Evolutionary conservation across 2,797 vertebrate species (phyloP).

Genomic region (Gymnocypris eckloni): DNA sequence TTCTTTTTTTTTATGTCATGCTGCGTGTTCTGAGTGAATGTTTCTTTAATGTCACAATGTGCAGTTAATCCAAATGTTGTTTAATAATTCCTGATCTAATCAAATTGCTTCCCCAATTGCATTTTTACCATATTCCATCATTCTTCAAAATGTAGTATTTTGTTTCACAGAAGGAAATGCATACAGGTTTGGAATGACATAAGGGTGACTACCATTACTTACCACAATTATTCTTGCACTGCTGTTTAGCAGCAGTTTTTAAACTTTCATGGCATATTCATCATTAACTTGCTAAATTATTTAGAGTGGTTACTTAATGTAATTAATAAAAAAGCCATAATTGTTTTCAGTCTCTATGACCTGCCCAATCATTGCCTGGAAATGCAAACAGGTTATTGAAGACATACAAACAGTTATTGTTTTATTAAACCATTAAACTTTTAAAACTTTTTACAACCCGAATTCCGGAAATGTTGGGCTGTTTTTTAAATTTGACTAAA

Average conservation of each 20-base stretch:
- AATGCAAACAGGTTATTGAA: background rate
- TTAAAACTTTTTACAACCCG: too few species aligned
- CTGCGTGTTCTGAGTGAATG: background rate
- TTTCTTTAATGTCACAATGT: background rate
- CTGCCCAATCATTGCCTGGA: background rate
- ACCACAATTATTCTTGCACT: background rate
- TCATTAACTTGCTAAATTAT: background rate
- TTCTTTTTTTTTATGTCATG: background rate
- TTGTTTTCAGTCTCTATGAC: background rate
- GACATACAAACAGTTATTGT: background rate
- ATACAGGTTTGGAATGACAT: background rate
- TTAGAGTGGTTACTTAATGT: background rate
- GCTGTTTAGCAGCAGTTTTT: background rate
- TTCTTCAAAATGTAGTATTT: background rate
- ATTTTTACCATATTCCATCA: background rate
- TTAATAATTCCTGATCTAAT: background rate
- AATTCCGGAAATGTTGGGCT: too few species aligned
- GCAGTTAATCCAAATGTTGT: background rate
- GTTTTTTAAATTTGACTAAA: too few species aligned
- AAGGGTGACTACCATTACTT: constrained; percentile 2
- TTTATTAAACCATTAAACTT: background rate
- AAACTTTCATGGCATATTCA: background rate
- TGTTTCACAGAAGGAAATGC: background rate
- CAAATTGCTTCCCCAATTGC: background rate
- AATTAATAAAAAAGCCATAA: background rate